Conservation (phyloP, 2,888 invertebrate species). For the Fragum fragum region DNA sequence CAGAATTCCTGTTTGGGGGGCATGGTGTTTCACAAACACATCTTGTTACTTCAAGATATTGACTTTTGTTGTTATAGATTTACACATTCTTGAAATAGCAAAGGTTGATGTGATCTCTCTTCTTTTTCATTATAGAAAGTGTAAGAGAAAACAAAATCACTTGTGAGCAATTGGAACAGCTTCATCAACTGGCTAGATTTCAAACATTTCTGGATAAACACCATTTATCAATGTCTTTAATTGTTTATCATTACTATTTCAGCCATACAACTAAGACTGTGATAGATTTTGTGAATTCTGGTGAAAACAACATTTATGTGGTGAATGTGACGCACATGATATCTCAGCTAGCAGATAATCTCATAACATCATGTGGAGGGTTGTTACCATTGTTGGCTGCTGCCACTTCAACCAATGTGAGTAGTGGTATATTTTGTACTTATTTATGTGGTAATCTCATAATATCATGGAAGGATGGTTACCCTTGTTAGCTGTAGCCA, state of each 20-base stretch:
- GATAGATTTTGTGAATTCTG: conserved; percentile 98
- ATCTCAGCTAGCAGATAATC: conserved; percentile 99
- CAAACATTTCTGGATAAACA: too few relatives aligned
- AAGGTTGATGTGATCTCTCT: too few relatives aligned
- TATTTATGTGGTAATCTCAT: conserved; percentile 99
- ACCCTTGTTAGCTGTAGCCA: conserved; percentile 98
- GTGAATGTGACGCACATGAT: conserved; percentile 99
- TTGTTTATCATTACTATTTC: conserved; percentile 63
- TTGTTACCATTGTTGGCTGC: conserved; percentile 98
- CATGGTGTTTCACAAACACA: too few relatives aligned
- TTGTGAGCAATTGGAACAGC: too few relatives aligned
- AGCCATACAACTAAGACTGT: conserved; percentile 99
- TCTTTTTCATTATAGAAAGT: too few relatives aligned
- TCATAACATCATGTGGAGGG: conserved; percentile 99
- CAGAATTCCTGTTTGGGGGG: too few relatives aligned
- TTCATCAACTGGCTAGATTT: too few relatives aligned
- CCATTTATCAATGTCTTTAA: too few relatives aligned
- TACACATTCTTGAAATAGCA: too few relatives aligned
- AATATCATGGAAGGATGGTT: conserved; percentile 99
- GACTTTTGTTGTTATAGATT: too few relatives aligned
- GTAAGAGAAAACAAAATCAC: too few relatives aligned
- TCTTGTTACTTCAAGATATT: too few relatives aligned
- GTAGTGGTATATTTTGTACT: conserved; percentile 99
- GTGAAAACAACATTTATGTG: conserved; percentile 99
- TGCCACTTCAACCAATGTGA: conserved; percentile 99